Evolutionary conservation across 2,888 invertebrate species (phyloP).

Genomic region (Himalopsyche japonica): DNA sequence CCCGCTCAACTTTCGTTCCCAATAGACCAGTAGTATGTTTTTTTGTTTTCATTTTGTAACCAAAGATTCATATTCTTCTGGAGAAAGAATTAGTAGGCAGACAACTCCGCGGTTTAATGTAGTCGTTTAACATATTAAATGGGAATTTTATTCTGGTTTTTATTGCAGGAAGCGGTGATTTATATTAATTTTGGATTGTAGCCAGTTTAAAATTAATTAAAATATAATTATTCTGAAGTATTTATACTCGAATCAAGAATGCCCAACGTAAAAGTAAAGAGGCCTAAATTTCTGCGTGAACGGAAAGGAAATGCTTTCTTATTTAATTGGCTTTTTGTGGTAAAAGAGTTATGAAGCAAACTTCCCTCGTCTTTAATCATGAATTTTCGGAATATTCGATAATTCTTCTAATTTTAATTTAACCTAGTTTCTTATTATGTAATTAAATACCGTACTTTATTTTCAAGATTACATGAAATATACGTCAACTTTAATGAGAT

Average conservation of each 20-base stretch:
- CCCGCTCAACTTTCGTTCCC: conserved; percentile 7
- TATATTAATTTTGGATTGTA: conserved; percentile 29
- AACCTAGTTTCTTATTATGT: not conserved
- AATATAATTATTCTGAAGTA: conserved; percentile 4
- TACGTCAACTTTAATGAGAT: no score
- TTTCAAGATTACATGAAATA: no score
- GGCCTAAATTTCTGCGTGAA: not conserved
- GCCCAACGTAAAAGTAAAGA: not conserved
- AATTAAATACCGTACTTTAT: no score
- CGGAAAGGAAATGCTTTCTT: not conserved
- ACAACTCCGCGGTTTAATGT: conserved; percentile 27
- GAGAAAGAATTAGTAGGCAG: conserved; percentile 32
- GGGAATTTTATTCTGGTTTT: conserved; percentile 33
- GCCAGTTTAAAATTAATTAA: conserved; percentile 8
- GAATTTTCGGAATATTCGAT: not conserved
- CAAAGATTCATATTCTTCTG: conserved; percentile 31
- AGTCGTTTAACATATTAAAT: conserved; percentile 35
- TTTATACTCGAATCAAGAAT: not conserved
- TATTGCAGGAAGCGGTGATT: conserved; percentile 29
- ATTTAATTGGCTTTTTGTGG: not conserved
- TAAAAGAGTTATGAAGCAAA: not conserved
- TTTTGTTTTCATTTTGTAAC: conserved; percentile 14
- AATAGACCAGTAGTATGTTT: conserved; percentile 18
- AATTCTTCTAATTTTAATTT: not conserved
- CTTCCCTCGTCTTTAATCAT: not conserved